These are phyloP conservation scores for Atta cephalotes DNA, from an alignment of 1,140 invertebrate genomes.

Conservation along the genomic window DNA sequence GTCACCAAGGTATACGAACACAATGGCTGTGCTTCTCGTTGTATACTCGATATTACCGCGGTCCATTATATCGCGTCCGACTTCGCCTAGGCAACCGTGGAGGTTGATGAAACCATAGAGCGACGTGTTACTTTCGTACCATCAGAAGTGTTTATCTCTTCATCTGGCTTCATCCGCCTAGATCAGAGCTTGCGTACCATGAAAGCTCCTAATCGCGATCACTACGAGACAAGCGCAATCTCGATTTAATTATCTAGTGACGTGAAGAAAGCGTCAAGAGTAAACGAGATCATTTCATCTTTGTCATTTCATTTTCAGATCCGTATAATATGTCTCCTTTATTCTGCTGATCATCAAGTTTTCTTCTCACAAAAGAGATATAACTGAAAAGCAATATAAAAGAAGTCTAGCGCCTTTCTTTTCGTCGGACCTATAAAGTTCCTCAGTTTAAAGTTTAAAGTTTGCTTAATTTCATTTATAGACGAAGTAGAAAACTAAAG, in stretches of 20 bases:
- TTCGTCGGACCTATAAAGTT: not conserved
- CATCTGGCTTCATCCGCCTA: slow-evolving; percentile 29
- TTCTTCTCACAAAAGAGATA: not conserved
- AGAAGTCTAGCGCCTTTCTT: not conserved
- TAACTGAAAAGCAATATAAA: slow-evolving; percentile 6
- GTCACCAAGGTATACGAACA: slow-evolving; percentile 45
- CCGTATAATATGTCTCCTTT: not conserved
- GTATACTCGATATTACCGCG: slow-evolving; percentile 50
- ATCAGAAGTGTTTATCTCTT: slow-evolving; percentile 69
- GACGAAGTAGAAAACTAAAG: not conserved
- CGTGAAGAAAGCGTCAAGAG: slow-evolving; percentile 25
- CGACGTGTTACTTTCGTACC: slow-evolving; percentile 69
- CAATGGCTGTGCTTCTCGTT: slow-evolving; percentile 53
- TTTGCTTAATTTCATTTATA: not conserved
- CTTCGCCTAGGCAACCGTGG: slow-evolving; percentile 26
- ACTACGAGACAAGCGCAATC: slow-evolving; percentile 49
- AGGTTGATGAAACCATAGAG: slow-evolving; percentile 65
- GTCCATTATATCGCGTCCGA: slow-evolving; percentile 42
- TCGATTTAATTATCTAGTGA: slow-evolving; percentile 54
- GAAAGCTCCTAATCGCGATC: slow-evolving; percentile 23
- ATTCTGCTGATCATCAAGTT: not conserved
- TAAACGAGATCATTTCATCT: slow-evolving; percentile 26
- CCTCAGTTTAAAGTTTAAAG: not conserved
- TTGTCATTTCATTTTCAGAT: not conserved
- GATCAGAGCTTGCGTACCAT: not conserved